Evolutionary conservation across 1,140 invertebrate species (phyloP).

Genomic region (Cotesia vestalis): DNA sequence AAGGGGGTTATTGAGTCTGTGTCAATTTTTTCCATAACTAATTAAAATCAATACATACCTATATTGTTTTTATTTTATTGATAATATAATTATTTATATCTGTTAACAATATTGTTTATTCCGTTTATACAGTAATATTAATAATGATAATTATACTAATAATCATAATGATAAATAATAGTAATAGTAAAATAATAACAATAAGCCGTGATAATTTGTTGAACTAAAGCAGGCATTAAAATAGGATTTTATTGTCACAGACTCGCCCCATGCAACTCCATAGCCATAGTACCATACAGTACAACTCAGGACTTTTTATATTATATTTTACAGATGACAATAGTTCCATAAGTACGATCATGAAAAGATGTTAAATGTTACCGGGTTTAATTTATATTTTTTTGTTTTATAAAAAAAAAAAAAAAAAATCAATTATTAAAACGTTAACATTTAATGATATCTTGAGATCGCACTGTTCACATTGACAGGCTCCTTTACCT

Average conservation of each 20-base stretch:
- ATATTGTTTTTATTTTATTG: too few relatives aligned
- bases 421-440: not conserved
- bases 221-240: conserved; percentile 16
- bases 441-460: conserved; percentile 3
- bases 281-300: conserved; percentile 68
- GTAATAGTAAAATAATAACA: not conserved
- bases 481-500: conserved; percentile 64
- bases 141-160: not conserved
- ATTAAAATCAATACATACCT: conserved; percentile 7
- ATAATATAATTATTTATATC: conserved; percentile 34
- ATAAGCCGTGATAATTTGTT: conserved; percentile 18
- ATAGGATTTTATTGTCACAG: conserved; percentile 46
- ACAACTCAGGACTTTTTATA: conserved; percentile 68
- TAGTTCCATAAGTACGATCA: conserved; percentile 59
- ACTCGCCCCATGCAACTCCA: conserved; percentile 55
- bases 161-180: too few relatives aligned
- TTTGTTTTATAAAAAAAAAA: conserved; percentile 10
- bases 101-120: conserved; percentile 32
- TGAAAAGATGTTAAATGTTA: conserved; percentile 14
- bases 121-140: conserved; percentile 27
- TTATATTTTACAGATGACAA: conserved; percentile 68
- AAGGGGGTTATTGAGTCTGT: conserved; percentile 40
- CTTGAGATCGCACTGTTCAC: conserved; percentile 44
- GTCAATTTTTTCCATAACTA: conserved; percentile 37
- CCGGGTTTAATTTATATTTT: conserved; percentile 14